Percentiles rank a stretch among this genome's conserved stretches.
These are phyloP conservation scores for Laupala kohalensis DNA, from an alignment of 1,140 invertebrate genomes.

Conservation along the genomic window DNA sequence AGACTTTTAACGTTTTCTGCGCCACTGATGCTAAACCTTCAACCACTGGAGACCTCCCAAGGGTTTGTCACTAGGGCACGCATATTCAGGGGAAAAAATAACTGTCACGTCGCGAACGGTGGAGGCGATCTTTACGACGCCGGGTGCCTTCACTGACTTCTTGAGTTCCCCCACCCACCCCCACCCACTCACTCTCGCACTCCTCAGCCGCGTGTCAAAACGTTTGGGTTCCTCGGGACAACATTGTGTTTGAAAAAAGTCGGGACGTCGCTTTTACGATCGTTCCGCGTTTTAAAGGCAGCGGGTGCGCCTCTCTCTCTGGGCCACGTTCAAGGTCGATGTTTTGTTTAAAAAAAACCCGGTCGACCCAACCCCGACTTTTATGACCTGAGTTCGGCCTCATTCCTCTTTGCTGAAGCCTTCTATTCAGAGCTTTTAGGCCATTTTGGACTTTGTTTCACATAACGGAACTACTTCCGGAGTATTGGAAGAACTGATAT, in stretches of 20 bases:
- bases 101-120: not conserved
- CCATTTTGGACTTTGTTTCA: too few species aligned
- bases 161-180: too few species aligned
- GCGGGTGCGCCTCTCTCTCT: not conserved
- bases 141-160: not conserved
- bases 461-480: too few species aligned
- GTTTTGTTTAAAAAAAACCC: not conserved
- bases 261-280: not conserved
- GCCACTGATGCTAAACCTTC: too few species aligned
- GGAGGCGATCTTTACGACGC: not conserved
- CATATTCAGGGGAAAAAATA: too few species aligned
- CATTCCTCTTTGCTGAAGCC: too few species aligned
- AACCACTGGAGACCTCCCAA: too few species aligned
- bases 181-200: too few species aligned
- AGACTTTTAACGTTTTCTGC: too few species aligned
- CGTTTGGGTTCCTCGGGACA: not conserved
- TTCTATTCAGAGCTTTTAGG: too few species aligned
- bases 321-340: not conserved
- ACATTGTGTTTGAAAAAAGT: not conserved
- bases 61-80: not conserved
- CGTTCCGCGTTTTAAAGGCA: not conserved
- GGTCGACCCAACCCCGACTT: not conserved
- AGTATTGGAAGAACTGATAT: too few species aligned
- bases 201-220: not conserved
- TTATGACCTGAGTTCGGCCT: not conserved